phyloP scores from a whole-genome alignment of 2,888 invertebrate species.

The Muschampia plurimacula region DNA sequence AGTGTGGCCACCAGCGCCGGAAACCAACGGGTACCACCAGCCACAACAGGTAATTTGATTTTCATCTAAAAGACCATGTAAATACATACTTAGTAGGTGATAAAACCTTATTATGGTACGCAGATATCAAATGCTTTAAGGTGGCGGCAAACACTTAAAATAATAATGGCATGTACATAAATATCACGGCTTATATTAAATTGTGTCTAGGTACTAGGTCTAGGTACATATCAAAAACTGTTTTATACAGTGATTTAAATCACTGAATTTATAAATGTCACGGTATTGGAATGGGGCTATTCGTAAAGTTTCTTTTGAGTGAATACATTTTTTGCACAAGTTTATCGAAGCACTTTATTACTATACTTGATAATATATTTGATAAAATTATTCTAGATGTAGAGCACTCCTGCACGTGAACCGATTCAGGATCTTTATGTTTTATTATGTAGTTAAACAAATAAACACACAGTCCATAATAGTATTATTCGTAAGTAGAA shows the following conservation, averaged over 20 bases:
- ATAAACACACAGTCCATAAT: background rate
- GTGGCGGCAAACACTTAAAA: slow-evolving; percentile 50
- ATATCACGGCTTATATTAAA: slow-evolving; percentile 23
- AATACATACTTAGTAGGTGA: slow-evolving; percentile 43
- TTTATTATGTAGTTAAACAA: background rate
- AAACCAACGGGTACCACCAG: slow-evolving; percentile 87
- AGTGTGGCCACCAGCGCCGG: slow-evolving; percentile 94
- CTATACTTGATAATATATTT: background rate
- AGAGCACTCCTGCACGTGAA: background rate
- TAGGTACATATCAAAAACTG: background rate
- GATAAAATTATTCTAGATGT: background rate
- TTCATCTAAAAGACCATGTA: slow-evolving; percentile 7
- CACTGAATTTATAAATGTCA: background rate
- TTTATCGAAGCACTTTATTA: background rate
- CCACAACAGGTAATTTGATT: slow-evolving; percentile 85
- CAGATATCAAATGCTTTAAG: slow-evolving; percentile 63
- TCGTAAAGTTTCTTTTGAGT: slow-evolving; percentile 4
- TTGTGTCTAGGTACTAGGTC: background rate
- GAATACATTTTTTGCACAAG: background rate
- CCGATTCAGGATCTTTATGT: background rate
- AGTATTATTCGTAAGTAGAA: background rate
- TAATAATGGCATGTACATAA: slow-evolving; percentile 28
- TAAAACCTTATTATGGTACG: slow-evolving; percentile 47
- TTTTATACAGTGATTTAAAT: background rate
- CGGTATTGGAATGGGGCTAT: slow-evolving; percentile 20